phyloP scores from a whole-genome alignment of 2,113 vertebrate genomes.

The Benitochromis conjunctus region DNA sequence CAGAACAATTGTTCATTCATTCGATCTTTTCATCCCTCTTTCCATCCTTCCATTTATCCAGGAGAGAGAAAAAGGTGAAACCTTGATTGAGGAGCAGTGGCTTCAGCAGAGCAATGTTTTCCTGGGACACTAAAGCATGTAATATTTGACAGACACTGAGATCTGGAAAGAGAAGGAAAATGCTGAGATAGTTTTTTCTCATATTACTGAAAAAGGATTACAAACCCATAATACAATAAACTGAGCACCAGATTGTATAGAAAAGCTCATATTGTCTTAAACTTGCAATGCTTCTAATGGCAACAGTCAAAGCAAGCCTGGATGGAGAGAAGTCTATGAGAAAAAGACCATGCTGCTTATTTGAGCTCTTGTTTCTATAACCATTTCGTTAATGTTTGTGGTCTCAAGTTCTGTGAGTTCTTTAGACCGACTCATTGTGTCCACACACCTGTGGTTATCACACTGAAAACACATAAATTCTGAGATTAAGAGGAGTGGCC shows the following conservation, averaged over 20 bases:
- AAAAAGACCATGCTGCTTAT: background rate
- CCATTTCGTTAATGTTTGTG: fast-evolving
- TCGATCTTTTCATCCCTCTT: constrained; percentile 37
- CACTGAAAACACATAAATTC: background rate
- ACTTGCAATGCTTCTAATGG: background rate
- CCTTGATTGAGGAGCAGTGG: constrained; percentile 32
- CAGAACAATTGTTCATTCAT: constrained; percentile 49
- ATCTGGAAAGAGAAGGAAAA: background rate
- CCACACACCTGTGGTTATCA: background rate
- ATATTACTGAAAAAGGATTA: background rate
- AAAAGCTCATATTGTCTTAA: background rate
- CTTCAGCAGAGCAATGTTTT: constrained; percentile 1
- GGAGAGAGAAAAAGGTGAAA: background rate
- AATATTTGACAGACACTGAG: background rate
- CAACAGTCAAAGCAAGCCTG: background rate
- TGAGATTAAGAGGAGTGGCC: background rate
- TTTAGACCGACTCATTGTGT: background rate
- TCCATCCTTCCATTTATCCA: background rate
- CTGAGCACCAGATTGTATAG: background rate
- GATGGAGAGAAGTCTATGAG: background rate
- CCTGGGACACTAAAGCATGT: background rate
- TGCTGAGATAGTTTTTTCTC: background rate
- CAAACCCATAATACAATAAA: background rate
- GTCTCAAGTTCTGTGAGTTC: background rate
- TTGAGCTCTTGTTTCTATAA: background rate